Percentiles rank a stretch among this genome's conserved stretches.
phyloP scores from a whole-genome alignment of 30 jellyfish, hydroid and myxozoan genomes.

The Aurelia coerulea region DNA sequence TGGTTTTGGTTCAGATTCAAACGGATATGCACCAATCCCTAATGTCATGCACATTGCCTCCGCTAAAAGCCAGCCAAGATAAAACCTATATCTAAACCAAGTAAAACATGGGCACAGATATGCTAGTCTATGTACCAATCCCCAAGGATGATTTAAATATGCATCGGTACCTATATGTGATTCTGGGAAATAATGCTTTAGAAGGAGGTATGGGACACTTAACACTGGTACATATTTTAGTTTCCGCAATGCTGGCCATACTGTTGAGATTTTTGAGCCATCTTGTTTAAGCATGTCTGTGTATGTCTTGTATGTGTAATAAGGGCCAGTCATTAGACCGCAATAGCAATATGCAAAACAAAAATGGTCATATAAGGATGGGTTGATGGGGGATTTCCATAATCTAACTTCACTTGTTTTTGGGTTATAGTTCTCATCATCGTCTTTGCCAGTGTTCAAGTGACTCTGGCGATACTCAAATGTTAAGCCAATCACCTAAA shows the following conservation, averaged over 20 bases:
- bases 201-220: conserved; percentile 74
- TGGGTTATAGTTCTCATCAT: conserved; percentile 13
- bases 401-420: conserved; percentile 21
- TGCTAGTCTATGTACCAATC: conserved; percentile 57
- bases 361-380: conserved; percentile 58
- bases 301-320: conserved; percentile 79
- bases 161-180: conserved; percentile 72
- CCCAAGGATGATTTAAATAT: conserved; percentile 75
- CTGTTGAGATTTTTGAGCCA: conserved; percentile 80
- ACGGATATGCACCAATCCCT: conserved; percentile 94
- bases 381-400: conserved; percentile 23
- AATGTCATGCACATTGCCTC: conserved; percentile 91
- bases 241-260: conserved; percentile 84
- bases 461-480: conserved; percentile 73
- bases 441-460: conserved; percentile 38
- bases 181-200: conserved; percentile 65
- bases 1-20: conserved; percentile 85
- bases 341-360: conserved; percentile 83
- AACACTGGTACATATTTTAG: conserved; percentile 57
- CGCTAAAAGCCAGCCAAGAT: conserved; percentile 95
- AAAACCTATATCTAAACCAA: conserved; percentile 89
- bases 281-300: conserved; percentile 86
- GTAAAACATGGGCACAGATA: conserved; percentile 83
- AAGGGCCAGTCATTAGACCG: conserved; percentile 93
- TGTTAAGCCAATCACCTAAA: conserved; percentile 86